Conservation (phyloP, 1,140 invertebrate species). For the Rhopalosiphum maidis region DNA sequence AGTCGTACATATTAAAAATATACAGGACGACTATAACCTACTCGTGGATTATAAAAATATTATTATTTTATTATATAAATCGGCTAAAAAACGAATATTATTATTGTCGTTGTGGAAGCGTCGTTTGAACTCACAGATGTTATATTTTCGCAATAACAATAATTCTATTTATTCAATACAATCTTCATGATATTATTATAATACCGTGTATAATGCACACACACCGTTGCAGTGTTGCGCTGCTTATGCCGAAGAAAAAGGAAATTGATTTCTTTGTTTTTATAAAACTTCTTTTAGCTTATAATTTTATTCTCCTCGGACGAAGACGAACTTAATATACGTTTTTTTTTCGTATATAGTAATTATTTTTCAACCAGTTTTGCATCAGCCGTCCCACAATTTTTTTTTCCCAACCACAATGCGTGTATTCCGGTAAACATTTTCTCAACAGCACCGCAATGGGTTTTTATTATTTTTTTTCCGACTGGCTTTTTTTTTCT, state of each 20-base stretch:
- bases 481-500: not conserved
- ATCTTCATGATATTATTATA: not conserved
- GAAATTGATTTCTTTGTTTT: conserved; percentile 33
- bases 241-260: not conserved
- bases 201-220: not conserved
- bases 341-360: conserved; percentile 4
- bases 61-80: not conserved
- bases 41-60: not conserved
- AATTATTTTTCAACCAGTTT: conserved; percentile 32
- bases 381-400: conserved; percentile 21
- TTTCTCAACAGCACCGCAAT: not conserved
- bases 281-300: not conserved
- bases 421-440: not conserved
- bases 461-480: not conserved
- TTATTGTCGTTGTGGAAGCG: not conserved
- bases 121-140: not conserved
- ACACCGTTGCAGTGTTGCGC: not conserved
- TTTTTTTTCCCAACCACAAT: not conserved
- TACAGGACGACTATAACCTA: not conserved
- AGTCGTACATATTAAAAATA: too few species aligned
- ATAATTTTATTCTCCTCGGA: conserved; percentile 12
- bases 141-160: not conserved
- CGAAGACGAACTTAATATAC: not conserved
- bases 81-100: not conserved
- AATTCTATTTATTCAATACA: not conserved